Conservation (phyloP, 1,140 invertebrate species). For the Macrobrachium rosenbergii region DNA sequence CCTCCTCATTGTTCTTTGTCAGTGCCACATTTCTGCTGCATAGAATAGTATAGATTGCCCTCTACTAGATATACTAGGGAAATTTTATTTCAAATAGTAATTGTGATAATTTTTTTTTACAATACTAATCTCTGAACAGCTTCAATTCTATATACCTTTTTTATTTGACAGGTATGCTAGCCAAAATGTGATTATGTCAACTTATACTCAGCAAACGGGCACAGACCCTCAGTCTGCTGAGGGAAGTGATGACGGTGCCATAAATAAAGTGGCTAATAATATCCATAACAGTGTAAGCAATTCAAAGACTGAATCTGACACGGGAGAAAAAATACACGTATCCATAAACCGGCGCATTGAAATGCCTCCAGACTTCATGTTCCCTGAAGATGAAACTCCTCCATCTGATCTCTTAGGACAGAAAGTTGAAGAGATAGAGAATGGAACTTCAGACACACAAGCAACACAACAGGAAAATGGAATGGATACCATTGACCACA, state of each 20-base stretch:
- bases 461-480: neutral
- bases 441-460: neutral
- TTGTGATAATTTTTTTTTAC: no score
- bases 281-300: slow-evolving; percentile 51
- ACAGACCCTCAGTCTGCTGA: slow-evolving; percentile 68
- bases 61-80: no score
- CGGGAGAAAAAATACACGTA: slow-evolving; percentile 72
- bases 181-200: slow-evolving; percentile 70
- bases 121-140: neutral
- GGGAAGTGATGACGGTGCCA: slow-evolving; percentile 64
- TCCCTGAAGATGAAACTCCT: slow-evolving; percentile 81
- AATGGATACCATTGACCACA: slow-evolving; percentile 24
- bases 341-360: slow-evolving; percentile 82
- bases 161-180: slow-evolving; percentile 69
- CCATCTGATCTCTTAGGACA: slow-evolving; percentile 73
- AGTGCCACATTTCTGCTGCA: no score
- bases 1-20: no score
- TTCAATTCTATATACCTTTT: neutral
- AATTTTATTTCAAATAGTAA: no score
- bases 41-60: no score
- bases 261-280: slow-evolving; percentile 55
- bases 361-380: slow-evolving; percentile 85
- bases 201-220: slow-evolving; percentile 68
- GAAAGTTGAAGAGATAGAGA: slow-evolving; percentile 37
- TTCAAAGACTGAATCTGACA: slow-evolving; percentile 18